These are phyloP conservation scores for Eretmocerus hayati DNA, from an alignment of 2,888 invertebrate species.

Conservation along the genomic window DNA sequence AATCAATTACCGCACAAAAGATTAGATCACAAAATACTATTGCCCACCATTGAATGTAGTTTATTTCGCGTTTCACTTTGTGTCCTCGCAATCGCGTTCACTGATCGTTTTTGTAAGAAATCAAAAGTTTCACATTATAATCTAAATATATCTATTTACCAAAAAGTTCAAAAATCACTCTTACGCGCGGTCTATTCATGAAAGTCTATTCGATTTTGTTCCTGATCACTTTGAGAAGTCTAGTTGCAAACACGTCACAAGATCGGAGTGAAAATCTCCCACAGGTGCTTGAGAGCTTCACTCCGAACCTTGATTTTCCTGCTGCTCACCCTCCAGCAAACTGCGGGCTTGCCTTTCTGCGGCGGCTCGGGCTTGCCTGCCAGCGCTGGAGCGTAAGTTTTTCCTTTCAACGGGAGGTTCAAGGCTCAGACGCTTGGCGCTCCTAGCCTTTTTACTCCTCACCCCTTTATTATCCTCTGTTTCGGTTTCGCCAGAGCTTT, in stretches of 20 bases:
- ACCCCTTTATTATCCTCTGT: constrained; percentile 36
- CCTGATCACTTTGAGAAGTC: constrained; percentile 21
- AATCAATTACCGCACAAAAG: constrained; percentile 41
- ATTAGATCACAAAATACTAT: constrained; percentile 41
- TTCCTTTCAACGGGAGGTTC: constrained; percentile 56
- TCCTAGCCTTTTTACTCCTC: constrained; percentile 39
- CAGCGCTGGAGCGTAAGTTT: constrained; percentile 65
- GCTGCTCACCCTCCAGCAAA: constrained; percentile 53
- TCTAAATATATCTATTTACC: constrained; percentile 14
- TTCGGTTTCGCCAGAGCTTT: constrained; percentile 20
- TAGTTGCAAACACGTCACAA: constrained; percentile 7
- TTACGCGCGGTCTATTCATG: constrained; percentile 14
- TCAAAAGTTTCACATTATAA: constrained; percentile 19
- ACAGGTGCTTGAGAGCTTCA: constrained; percentile 10
- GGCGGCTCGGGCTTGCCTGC: constrained; percentile 58
- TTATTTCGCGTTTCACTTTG: constrained; percentile 22
- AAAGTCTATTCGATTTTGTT: constrained; percentile 18
- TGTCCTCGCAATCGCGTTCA: constrained; percentile 6
- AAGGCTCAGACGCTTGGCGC: constrained; percentile 48
- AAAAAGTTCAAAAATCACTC: constrained; percentile 22
- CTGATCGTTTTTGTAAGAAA: constrained; percentile 19
- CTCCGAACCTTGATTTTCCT: constrained; percentile 15
- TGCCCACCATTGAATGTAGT: constrained; percentile 32
- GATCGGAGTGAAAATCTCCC: constrained; percentile 20
- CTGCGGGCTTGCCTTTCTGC: constrained; percentile 45